Conservation (phyloP, 37 sponge, comb jelly and placozoan species). For the Ianthella basta region DNA sequence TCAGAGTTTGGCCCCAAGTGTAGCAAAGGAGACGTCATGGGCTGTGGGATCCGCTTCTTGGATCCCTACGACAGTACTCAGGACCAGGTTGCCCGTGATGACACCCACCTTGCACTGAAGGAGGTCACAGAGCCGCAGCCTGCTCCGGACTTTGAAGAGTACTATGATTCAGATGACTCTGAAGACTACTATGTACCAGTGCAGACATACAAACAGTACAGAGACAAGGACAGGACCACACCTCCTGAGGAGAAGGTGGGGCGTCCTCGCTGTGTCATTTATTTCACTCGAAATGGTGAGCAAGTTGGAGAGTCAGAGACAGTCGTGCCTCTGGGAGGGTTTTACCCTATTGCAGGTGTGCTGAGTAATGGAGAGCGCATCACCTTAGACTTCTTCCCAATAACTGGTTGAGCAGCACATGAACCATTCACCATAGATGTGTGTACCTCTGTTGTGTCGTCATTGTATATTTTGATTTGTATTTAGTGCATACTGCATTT, state of each 20-base stretch:
- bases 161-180: conserved; percentile 24
- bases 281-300: conserved; percentile 81
- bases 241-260: conserved; percentile 13
- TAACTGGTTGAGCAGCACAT: conserved; percentile 46
- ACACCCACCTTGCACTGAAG: neutral
- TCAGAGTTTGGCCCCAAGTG: conserved; percentile 72
- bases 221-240: neutral
- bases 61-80: conserved; percentile 15
- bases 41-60: conserved; percentile 71
- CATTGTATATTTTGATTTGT: neutral
- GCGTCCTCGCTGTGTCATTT: conserved; percentile 36
- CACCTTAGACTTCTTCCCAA: conserved; percentile 51
- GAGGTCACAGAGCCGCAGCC: neutral
- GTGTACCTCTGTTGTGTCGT: too few species aligned
- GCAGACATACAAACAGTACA: neutral
- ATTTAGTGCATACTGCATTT: neutral
- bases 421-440: too few species aligned
- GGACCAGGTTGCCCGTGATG: neutral
- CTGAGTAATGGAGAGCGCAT: conserved; percentile 68
- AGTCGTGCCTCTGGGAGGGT: conserved; percentile 71
- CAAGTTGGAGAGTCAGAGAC: conserved; percentile 66
- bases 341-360: conserved; percentile 81
- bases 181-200: conserved; percentile 15
- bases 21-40: conserved; percentile 63
- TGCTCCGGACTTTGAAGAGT: neutral